These are phyloP conservation scores for Lepas anatifera DNA, from an alignment of 2,888 invertebrate genomes.

Conservation along the genomic window DNA sequence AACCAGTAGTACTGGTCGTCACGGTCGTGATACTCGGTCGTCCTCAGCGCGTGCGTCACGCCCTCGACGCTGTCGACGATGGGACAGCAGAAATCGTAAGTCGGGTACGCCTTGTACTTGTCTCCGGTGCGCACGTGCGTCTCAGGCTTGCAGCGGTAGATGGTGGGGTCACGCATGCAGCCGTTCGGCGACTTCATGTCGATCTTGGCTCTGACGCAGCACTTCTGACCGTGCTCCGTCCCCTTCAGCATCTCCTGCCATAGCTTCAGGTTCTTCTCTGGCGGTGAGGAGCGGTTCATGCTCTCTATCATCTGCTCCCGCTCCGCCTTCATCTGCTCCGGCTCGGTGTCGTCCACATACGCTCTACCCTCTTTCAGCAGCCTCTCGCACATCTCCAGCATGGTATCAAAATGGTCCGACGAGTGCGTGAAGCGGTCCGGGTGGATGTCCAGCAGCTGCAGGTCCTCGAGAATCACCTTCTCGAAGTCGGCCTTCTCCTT, in stretches of 20 bases:
- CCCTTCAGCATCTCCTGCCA: slow-evolving; percentile 96
- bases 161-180: slow-evolving; percentile 94
- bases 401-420: slow-evolving; percentile 89
- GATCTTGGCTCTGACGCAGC: slow-evolving; percentile 93
- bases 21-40: slow-evolving; percentile 96
- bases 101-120: slow-evolving; percentile 97
- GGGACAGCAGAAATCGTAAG: slow-evolving; percentile 99
- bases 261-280: slow-evolving; percentile 67
- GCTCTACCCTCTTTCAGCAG: slow-evolving; percentile 80
- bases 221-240: slow-evolving; percentile 61
- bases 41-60: slow-evolving; percentile 92
- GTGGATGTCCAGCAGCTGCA: slow-evolving; percentile 78
- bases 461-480: slow-evolving; percentile 82
- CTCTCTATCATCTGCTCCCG: slow-evolving; percentile 80
- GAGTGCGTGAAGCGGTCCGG: slow-evolving; percentile 89
- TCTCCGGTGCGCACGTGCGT: slow-evolving; percentile 84
- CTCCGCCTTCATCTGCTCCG: slow-evolving; percentile 87
- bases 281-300: slow-evolving; percentile 63
- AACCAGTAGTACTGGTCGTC: slow-evolving; percentile 98
- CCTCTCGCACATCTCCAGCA: slow-evolving; percentile 75
- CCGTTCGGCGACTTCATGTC: slow-evolving; percentile 94
- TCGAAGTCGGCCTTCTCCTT: slow-evolving; percentile 97
- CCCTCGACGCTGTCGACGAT: slow-evolving; percentile 96
- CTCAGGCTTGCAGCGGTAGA: slow-evolving; percentile 94
- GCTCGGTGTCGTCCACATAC: slow-evolving; percentile 91